These are phyloP conservation scores for Rhincodon typus DNA, from an alignment of 2,797 vertebrate genomes.

Conservation along the genomic window DNA sequence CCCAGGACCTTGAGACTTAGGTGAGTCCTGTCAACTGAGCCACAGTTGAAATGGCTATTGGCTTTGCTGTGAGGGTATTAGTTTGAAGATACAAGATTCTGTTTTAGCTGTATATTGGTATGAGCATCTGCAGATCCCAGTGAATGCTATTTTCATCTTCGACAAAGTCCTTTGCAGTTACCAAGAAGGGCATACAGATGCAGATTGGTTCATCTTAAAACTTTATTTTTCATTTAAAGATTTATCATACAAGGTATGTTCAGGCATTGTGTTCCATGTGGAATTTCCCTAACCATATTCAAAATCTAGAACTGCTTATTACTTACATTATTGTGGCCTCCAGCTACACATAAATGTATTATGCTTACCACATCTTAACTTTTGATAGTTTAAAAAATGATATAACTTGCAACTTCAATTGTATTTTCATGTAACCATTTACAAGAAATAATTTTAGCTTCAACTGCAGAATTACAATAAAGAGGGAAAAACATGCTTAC, in stretches of 20 bases:
- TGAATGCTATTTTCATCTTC: neutral
- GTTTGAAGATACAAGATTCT: neutral
- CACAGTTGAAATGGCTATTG: neutral
- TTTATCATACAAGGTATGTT: neutral
- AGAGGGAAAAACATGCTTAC: neutral
- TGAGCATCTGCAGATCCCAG: neutral
- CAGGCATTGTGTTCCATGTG: neutral
- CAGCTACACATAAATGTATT: neutral
- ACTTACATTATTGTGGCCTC: neutral
- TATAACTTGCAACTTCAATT: neutral
- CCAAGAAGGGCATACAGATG: neutral
- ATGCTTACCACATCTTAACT: no score
- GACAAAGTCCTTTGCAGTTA: neutral
- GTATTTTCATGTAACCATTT: neutral
- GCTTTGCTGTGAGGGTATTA: neutral
- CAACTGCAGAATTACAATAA: neutral
- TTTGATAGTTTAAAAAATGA: no score
- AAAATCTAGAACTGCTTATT: neutral
- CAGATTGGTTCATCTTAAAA: neutral
- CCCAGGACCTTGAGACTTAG: no score
- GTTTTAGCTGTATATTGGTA: neutral
- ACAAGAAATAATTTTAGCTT: neutral
- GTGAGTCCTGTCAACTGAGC: neutral
- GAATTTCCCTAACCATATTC: neutral
- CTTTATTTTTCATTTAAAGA: neutral